phyloP scores from a whole-genome alignment of 1,140 invertebrate species.

The Planococcus citri region DNA sequence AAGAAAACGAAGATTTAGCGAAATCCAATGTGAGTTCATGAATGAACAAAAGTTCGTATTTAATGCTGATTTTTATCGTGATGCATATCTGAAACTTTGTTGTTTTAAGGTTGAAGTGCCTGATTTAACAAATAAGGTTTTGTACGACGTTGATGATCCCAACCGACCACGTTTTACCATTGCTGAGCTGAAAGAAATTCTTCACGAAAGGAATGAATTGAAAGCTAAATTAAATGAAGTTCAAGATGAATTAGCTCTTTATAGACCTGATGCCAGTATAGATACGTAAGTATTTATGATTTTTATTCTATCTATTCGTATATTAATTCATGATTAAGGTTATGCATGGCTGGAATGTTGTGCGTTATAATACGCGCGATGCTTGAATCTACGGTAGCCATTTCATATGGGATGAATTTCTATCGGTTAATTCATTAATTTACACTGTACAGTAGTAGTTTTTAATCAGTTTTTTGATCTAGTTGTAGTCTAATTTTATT shows the following conservation, averaged over 20 bases:
- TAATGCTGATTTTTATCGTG: background rate
- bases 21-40: constrained; percentile 36
- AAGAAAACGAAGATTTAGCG: constrained; percentile 63
- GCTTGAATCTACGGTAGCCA: too few species aligned
- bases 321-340: too few species aligned
- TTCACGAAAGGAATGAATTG: constrained; percentile 77
- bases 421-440: too few species aligned
- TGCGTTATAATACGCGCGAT: too few species aligned
- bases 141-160: constrained; percentile 62
- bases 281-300: background rate
- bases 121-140: constrained; percentile 45
- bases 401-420: too few species aligned
- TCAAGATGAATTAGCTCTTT: constrained; percentile 69
- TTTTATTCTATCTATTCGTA: background rate
- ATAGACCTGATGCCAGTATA: constrained; percentile 38
- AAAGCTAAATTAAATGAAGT: constrained; percentile 73
- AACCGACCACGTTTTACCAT: constrained; percentile 80
- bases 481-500: too few species aligned
- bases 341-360: too few species aligned
- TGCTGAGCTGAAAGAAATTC: constrained; percentile 71
- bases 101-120: constrained; percentile 34
- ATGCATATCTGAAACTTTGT: background rate
- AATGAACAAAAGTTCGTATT: constrained; percentile 11
- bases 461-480: too few species aligned
- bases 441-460: too few species aligned